Evolutionary conservation across 2,113 vertebrate species (phyloP), one percentile per base, ranked within the genome.

Genomic region (Synodontis membranacea): DNA sequence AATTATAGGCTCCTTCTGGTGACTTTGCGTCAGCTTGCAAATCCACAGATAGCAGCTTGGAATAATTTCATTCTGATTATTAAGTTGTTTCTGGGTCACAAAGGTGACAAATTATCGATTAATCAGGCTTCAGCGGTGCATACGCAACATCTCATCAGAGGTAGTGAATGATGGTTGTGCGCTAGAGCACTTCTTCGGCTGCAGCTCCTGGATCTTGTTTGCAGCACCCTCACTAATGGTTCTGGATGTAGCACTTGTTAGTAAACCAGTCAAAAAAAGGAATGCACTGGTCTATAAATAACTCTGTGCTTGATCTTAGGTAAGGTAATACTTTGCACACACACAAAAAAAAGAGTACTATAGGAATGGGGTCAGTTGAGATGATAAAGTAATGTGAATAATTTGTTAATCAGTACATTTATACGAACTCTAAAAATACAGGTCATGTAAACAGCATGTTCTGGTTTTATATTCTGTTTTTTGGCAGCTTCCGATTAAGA

Each of bases 181-280:
- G 70, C 21, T 10, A 72, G 68, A 42, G 37, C 21, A 23, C 37
- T 10, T 39, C 66, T 39, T 70, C 37, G 12, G 70, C 39, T 70
- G 23, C 34, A 46, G 70, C 74, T 76, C 50, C 74, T 75, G 74
- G 74, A 8, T 76, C 44, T 15, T 76, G 74, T 76, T 50, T 31
- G 46, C n/a, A 78, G 46, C 46, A 34, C 46, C 25, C n/a, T 78
- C 34, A 34, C 46, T 52, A 31, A 78, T 46, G n/a, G 75, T n/a
- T 54, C 56, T 81, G n/a, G n/a, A 80, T 37, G 21, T 7, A 56
- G 54, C 78, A 39, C 78, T 58, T 82, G 56, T 82, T 82, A 80
- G 79, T 80, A 62, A 62, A 82, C 56, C 25, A 44, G 56, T 82
- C 80, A 82, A 25, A 62, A 80, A 60, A 28, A 82, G 80, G 80